Evolutionary conservation across 2,113 vertebrate genomes (phyloP).

Genomic region (Herpailurus yagouaroundi): DNA sequence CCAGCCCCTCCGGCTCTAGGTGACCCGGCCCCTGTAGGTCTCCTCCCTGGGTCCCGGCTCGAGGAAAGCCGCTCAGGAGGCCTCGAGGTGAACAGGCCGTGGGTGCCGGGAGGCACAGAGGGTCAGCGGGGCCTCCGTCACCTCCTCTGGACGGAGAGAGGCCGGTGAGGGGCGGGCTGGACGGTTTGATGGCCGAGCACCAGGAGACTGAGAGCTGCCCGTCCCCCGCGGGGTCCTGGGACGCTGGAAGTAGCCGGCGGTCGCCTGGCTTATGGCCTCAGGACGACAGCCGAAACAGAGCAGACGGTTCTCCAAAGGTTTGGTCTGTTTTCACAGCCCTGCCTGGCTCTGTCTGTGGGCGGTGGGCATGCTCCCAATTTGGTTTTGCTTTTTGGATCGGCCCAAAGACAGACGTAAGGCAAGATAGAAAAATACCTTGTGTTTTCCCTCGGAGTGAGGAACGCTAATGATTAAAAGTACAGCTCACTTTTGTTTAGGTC

Average conservation of each 20-base stretch:
- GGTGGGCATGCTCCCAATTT: too few relatives aligned
- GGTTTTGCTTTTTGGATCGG: neutral
- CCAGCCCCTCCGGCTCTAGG: neutral
- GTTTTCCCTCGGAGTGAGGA: neutral
- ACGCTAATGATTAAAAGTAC: neutral
- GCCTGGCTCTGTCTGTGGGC: neutral
- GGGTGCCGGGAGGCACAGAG: neutral
- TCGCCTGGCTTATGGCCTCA: neutral
- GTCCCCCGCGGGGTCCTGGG: fast-evolving
- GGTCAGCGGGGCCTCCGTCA: neutral
- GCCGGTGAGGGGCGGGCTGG: neutral
- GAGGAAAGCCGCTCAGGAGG: fast-evolving
- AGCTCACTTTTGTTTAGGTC: neutral
- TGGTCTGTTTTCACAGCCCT: neutral
- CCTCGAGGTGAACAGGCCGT: fast-evolving
- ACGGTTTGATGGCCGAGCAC: too few relatives aligned
- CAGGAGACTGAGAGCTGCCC: neutral
- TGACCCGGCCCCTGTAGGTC: neutral
- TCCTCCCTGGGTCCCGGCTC: neutral
- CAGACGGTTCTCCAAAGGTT: neutral
- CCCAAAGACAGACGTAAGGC: neutral
- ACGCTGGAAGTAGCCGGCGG: too few relatives aligned
- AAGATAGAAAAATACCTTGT: neutral
- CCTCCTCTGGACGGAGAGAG: neutral
- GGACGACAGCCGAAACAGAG: neutral